phyloP scores from a whole-genome alignment of 1,140 invertebrate genomes.

The Drosophila subpulchrella region DNA sequence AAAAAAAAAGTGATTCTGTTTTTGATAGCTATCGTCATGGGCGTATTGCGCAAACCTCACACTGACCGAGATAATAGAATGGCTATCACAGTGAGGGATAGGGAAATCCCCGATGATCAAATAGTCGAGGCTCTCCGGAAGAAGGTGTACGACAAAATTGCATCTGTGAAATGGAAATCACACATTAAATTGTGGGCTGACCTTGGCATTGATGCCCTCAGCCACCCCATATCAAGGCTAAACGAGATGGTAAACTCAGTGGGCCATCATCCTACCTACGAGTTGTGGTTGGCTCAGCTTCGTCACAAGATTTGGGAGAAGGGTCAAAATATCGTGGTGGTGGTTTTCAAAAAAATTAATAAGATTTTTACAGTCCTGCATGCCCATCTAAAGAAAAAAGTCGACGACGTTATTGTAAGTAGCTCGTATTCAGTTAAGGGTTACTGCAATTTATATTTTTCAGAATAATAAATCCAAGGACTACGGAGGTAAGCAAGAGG shows the following conservation, averaged over 20 bases:
- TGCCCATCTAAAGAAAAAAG: background rate
- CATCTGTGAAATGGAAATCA: background rate
- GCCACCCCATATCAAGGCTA: background rate
- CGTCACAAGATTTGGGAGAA: background rate
- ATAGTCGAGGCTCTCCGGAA: background rate
- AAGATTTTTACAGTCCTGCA: background rate
- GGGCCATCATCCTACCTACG: background rate
- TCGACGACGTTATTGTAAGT: background rate
- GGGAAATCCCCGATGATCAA: background rate
- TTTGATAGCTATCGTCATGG: background rate
- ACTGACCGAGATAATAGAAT: background rate
- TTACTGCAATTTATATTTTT: background rate
- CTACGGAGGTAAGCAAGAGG: background rate
- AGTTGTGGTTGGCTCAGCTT: background rate
- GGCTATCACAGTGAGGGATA: background rate
- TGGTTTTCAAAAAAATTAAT: background rate
- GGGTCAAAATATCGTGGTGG: background rate
- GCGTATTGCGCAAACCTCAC: background rate
- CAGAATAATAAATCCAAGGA: background rate
- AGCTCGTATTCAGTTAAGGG: background rate
- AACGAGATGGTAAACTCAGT: background rate
- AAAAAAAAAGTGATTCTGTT: background rate
- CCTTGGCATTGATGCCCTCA: background rate
- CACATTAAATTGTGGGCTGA: background rate
- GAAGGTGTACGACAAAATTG: background rate